phyloP scores from a whole-genome alignment of 2,888 invertebrate genomes.

The Drosophila multiciliata region DNA sequence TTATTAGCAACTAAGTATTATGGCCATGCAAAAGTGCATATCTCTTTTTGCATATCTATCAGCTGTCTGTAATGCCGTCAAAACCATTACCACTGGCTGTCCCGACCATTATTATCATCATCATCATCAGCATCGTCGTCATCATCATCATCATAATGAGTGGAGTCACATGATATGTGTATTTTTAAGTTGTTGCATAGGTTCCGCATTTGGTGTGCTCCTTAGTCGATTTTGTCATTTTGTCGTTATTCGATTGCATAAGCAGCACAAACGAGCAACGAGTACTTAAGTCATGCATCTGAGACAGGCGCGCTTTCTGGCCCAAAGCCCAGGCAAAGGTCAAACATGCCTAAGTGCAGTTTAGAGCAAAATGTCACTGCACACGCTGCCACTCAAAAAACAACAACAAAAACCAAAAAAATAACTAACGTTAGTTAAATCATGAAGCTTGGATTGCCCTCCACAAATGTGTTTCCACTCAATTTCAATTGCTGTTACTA shows the following conservation, averaged over 20 bases:
- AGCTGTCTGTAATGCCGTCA: conserved; percentile 1
- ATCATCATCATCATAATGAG: conserved; percentile 48
- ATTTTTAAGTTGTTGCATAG: conserved; percentile 27
- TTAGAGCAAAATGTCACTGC: conserved; percentile 73
- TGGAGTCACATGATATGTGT: conserved; percentile 68
- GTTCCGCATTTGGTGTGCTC: conserved; percentile 67
- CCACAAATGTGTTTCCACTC: conserved; percentile 71
- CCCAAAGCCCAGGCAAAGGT: conserved; percentile 60
- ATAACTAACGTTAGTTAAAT: conserved; percentile 4
- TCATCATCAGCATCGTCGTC: too few species aligned
- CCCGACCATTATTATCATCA: conserved; percentile 34
- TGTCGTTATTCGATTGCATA: conserved; percentile 59
- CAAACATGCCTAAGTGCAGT: conserved; percentile 73
- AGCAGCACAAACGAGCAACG: conserved; percentile 35
- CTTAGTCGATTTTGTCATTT: conserved; percentile 49
- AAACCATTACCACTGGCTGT: conserved; percentile 19
- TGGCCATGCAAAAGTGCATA: conserved; percentile 51
- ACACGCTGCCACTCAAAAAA: conserved; percentile 69
- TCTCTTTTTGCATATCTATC: conserved; percentile 23
- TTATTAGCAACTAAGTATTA: conserved; percentile 55
- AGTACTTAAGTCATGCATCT: conserved; percentile 51
- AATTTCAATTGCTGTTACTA: conserved; percentile 66
- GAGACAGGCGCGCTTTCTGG: conserved; percentile 34
- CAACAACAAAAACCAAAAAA: background rate
- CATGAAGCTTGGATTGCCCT: conserved; percentile 1